These are phyloP conservation scores for Myrmophylax atrothorax DNA, from an alignment of 2,113 vertebrate species.

Conservation along the genomic window DNA sequence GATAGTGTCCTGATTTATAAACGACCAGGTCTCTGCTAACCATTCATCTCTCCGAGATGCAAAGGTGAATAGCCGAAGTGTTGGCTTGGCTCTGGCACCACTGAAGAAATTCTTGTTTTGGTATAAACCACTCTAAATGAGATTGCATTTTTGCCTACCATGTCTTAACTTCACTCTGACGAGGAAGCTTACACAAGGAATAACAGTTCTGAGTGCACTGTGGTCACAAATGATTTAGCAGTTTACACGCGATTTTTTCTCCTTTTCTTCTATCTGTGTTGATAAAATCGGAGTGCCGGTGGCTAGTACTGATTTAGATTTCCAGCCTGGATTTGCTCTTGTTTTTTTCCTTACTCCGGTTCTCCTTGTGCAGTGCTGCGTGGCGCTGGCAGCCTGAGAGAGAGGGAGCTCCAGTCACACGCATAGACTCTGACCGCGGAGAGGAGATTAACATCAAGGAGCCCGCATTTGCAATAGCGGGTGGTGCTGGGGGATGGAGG, in stretches of 20 bases:
- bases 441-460: conserved; percentile 44
- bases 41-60: not conserved
- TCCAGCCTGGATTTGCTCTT: conserved; percentile 35
- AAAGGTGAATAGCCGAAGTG: not conserved
- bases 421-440: not conserved
- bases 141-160: not conserved
- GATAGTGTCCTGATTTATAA: conserved; percentile 50
- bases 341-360: conserved; percentile 32
- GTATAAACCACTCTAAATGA: not conserved
- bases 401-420: conserved; percentile 69
- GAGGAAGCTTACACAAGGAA: not conserved
- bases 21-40: not conserved
- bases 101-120: not conserved
- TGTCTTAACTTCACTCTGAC: not conserved
- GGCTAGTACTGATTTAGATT: conserved; percentile 33
- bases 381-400: conserved; percentile 42
- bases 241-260: not conserved
- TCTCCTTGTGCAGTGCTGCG: conserved; percentile 58
- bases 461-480: conserved; percentile 43
- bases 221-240: not conserved
- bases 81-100: not conserved
- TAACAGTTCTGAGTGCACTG: not conserved
- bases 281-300: not conserved
- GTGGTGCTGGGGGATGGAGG: conserved; percentile 4
- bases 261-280: not conserved